Percentiles rank a stretch among this genome's conserved stretches.
Conservation (phyloP, 2,888 invertebrate species). For the Silvanus unidentatus region DNA sequence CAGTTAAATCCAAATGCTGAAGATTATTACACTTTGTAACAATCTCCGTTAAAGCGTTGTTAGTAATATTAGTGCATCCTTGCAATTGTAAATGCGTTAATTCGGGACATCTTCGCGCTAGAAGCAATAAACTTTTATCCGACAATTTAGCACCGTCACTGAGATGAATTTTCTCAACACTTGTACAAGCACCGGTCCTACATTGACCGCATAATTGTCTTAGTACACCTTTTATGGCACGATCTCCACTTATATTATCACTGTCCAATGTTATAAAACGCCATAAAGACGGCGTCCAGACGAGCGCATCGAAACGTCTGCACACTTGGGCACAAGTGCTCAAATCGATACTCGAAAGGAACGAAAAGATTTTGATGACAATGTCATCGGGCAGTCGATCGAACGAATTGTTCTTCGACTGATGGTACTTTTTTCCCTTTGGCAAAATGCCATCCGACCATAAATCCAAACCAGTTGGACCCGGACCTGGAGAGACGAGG, state of each 20-base stretch:
- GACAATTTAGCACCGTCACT: slow-evolving; percentile 67
- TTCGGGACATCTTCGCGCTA: slow-evolving; percentile 76
- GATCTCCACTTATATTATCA: slow-evolving; percentile 57
- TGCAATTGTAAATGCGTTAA: slow-evolving; percentile 75
- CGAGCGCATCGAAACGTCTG: slow-evolving; percentile 67
- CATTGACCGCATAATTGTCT: slow-evolving; percentile 61
- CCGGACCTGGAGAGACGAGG: slow-evolving; percentile 55
- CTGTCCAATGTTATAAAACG: slow-evolving; percentile 59
- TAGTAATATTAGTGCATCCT: slow-evolving; percentile 67
- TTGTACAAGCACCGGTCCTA: slow-evolving; percentile 61
- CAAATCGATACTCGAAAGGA: slow-evolving; percentile 65
- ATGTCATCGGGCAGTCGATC: slow-evolving; percentile 63
- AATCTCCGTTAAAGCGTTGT: slow-evolving; percentile 71
- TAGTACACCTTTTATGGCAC: slow-evolving; percentile 59
- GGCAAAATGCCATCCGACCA: slow-evolving; percentile 42
- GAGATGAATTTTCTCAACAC: slow-evolving; percentile 61
- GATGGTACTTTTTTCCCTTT: slow-evolving; percentile 35
- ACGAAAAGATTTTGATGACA: slow-evolving; percentile 63
- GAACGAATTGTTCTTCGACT: slow-evolving; percentile 48
- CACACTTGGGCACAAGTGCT: slow-evolving; percentile 72
- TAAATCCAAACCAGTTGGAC: slow-evolving; percentile 40
- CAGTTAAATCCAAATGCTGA: slow-evolving; percentile 80
- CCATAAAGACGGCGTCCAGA: slow-evolving; percentile 76
- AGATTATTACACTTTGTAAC: slow-evolving; percentile 73
- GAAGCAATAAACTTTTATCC: slow-evolving; percentile 68